phyloP scores from a whole-genome alignment of 2,797 vertebrate genomes.

The Tapirus indicus region DNA sequence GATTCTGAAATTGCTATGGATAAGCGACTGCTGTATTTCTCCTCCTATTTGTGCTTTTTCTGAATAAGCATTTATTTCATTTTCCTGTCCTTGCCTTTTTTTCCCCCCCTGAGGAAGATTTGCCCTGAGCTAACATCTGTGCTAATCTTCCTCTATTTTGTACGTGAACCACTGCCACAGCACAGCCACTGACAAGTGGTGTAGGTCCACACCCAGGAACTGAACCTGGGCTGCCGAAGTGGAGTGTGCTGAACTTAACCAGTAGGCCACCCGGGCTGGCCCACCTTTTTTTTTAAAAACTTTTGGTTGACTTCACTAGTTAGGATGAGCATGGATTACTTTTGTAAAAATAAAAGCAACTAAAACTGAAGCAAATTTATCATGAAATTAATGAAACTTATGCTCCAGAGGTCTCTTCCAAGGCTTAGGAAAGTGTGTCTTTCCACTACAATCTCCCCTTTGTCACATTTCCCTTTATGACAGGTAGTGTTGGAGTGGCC shows the following conservation, averaged over 20 bases:
- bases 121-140: too few species aligned
- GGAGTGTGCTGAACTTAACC: too few species aligned
- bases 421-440: not conserved
- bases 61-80: not conserved
- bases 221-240: too few species aligned
- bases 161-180: too few species aligned
- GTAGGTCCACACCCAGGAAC: too few species aligned
- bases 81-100: not conserved
- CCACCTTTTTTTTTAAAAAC: not conserved
- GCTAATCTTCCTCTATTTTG: too few species aligned
- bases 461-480: not conserved
- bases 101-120: not conserved
- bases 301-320: conserved; percentile 28
- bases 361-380: not conserved
- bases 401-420: not conserved
- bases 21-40: not conserved
- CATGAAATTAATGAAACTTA: conserved; percentile 21
- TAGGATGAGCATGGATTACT: not conserved
- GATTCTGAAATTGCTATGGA: not conserved
- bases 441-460: conserved; percentile 1
- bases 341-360: conserved; percentile 31
- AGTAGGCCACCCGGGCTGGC: too few species aligned
- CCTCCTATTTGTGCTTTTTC: not conserved
- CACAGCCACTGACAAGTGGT: too few species aligned
- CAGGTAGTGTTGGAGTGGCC: not conserved